Evolutionary conservation across 30 jellyfish, hydroid and myxozoan species (phyloP).

Genomic region (Sanderia malayensis): DNA sequence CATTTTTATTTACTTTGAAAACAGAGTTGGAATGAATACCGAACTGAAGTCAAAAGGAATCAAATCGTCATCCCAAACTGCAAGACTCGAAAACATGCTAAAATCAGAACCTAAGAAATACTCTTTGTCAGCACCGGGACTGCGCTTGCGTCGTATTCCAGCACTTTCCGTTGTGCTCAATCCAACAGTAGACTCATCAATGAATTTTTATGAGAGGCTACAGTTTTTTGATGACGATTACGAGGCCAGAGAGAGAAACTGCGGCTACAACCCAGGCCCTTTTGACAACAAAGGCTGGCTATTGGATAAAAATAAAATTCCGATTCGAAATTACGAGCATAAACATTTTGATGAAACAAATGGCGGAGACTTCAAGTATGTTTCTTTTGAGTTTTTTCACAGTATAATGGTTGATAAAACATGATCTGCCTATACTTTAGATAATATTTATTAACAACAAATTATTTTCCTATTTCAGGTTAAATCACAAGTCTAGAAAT

Average conservation of each 20-base stretch:
- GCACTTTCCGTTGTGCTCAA: conserved; percentile 64
- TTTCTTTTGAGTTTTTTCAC: neutral
- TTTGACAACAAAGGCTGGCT: conserved; percentile 66
- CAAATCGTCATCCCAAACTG: conserved; percentile 69
- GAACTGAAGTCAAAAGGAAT: conserved; percentile 60
- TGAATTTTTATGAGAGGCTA: conserved; percentile 31
- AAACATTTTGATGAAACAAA: conserved; percentile 34
- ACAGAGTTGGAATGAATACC: conserved; percentile 71
- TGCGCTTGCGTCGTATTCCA: conserved; percentile 60
- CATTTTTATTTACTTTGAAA: too few species aligned
- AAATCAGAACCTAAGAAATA: conserved; percentile 59
- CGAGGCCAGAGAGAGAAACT: conserved; percentile 10
- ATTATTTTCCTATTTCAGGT: neutral
- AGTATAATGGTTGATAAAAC: neutral
- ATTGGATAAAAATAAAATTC: conserved; percentile 61
- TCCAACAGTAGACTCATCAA: conserved; percentile 54
- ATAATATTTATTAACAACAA: too few species aligned
- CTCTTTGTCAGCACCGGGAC: conserved; percentile 70
- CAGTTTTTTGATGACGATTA: conserved; percentile 2
- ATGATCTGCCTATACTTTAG: neutral
- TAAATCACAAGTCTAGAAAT: neutral
- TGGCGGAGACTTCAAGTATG: conserved; percentile 78
- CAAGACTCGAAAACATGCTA: conserved; percentile 65
- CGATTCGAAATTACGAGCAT: conserved; percentile 65
- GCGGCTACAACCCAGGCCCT: conserved; percentile 74